phyloP scores from a whole-genome alignment of 2,888 invertebrate species.

The Heterodera filipjevi region DNA sequence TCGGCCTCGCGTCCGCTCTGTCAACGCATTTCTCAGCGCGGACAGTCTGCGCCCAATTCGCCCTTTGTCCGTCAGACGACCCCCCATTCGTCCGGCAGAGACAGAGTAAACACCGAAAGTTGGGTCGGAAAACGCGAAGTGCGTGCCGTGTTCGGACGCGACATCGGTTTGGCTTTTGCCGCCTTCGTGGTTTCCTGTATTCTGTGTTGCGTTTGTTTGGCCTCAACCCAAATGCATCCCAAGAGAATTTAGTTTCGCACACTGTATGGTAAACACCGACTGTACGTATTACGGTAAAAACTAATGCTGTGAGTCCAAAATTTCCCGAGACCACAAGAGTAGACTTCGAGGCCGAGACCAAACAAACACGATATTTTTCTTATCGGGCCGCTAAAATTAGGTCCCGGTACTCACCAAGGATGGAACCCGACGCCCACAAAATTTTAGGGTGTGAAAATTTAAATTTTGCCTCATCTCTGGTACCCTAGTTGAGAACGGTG shows the following conservation, averaged over 20 bases:
- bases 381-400: too few relatives aligned
- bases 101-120: constrained; percentile 28
- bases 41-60: not conserved
- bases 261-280: too few relatives aligned
- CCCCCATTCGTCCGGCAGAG: constrained; percentile 4
- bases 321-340: too few relatives aligned
- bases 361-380: too few relatives aligned
- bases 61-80: not conserved
- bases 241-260: not conserved
- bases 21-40: not conserved
- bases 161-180: not conserved
- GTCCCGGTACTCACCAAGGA: too few relatives aligned
- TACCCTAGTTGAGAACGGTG: too few relatives aligned
- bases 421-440: too few relatives aligned
- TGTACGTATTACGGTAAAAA: too few relatives aligned
- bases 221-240: not conserved
- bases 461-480: too few relatives aligned
- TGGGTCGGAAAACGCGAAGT: not conserved
- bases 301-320: too few relatives aligned
- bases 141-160: constrained; percentile 25
- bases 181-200: not conserved
- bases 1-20: not conserved
- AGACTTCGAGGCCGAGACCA: too few relatives aligned
- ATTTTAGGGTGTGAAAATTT: too few relatives aligned
- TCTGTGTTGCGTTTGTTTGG: not conserved